A percentile compares a stretch with the other conserved stretches of the same genome.
Conservation (phyloP, 2,888 invertebrate genomes). For the Aphodius sticticus region DNA sequence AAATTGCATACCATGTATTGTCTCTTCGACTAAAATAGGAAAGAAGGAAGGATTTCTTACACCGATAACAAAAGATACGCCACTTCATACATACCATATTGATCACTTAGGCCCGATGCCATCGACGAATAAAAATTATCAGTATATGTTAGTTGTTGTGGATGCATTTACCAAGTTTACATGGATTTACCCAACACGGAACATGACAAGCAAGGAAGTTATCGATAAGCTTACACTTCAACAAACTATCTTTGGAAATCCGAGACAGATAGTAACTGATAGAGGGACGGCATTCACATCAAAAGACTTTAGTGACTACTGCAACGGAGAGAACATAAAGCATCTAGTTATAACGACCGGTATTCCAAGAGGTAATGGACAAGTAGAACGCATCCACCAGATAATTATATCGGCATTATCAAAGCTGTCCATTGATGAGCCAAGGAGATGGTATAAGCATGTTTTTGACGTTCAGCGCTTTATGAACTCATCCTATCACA, state of each 20-base stretch:
- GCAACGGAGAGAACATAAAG: constrained; percentile 49
- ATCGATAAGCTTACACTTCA: constrained; percentile 40
- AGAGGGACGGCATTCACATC: constrained; percentile 55
- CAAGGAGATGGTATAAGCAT: background rate
- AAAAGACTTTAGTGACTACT: constrained; percentile 51
- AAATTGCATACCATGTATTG: constrained; percentile 44
- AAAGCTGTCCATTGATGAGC: background rate
- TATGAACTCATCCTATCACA: background rate
- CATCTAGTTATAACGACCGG: constrained; percentile 38
- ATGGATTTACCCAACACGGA: constrained; percentile 50
- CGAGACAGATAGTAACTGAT: constrained; percentile 41
- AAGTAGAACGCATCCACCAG: constrained; percentile 34
- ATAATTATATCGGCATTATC: constrained; percentile 28
- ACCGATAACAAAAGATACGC: constrained; percentile 42
- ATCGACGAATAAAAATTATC: constrained; percentile 45
- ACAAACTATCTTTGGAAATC: constrained; percentile 42
- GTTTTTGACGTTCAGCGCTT: background rate
- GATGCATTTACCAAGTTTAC: constrained; percentile 51
- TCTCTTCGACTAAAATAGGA: constrained; percentile 41
- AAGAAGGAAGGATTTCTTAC: constrained; percentile 42
- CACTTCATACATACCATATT: constrained; percentile 45
- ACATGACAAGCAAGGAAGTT: constrained; percentile 45
- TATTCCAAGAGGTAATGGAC: constrained; percentile 35
- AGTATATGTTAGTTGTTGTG: constrained; percentile 41
- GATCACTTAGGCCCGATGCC: constrained; percentile 47